Percentiles rank a stretch among this genome's conserved stretches.
phyloP scores from a whole-genome alignment of 2,797 vertebrate genomes.

The Monodelphis domestica region DNA sequence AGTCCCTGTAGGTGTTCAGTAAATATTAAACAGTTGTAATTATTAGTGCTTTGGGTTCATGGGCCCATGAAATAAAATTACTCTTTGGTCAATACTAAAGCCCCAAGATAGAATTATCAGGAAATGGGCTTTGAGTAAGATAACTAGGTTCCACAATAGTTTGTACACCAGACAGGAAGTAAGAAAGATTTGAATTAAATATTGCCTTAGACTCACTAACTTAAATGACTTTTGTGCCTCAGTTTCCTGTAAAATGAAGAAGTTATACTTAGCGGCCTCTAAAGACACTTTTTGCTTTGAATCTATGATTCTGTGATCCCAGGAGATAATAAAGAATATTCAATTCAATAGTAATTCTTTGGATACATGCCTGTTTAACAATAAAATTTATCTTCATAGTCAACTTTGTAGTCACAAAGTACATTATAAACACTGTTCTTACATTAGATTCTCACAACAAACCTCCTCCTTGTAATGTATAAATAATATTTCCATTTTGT shows the following conservation, averaged over 20 bases:
- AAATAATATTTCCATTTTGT: too few species aligned
- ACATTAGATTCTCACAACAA: too few species aligned
- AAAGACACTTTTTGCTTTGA: background rate
- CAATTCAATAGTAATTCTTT: too few species aligned
- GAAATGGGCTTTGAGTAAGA: background rate
- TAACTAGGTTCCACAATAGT: background rate
- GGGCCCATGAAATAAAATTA: slow-evolving; percentile 30
- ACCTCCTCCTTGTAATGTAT: too few species aligned
- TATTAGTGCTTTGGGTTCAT: slow-evolving; percentile 43
- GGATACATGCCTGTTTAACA: too few species aligned
- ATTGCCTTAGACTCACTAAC: background rate
- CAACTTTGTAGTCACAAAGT: too few species aligned
- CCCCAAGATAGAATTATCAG: background rate
- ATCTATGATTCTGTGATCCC: background rate
- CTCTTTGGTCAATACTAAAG: slow-evolving; percentile 37
- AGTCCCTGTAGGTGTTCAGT: slow-evolving; percentile 54
- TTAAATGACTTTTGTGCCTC: background rate
- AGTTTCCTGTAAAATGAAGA: background rate
- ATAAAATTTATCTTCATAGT: too few species aligned
- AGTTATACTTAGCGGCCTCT: background rate
- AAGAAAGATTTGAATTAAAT: background rate
- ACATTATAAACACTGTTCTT: too few species aligned
- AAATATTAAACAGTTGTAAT: slow-evolving; percentile 42
- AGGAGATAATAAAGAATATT: background rate
- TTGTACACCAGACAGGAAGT: background rate